These are phyloP conservation scores for Alectura lathami DNA, from an alignment of 2,113 vertebrate genomes.

Conservation along the genomic window DNA sequence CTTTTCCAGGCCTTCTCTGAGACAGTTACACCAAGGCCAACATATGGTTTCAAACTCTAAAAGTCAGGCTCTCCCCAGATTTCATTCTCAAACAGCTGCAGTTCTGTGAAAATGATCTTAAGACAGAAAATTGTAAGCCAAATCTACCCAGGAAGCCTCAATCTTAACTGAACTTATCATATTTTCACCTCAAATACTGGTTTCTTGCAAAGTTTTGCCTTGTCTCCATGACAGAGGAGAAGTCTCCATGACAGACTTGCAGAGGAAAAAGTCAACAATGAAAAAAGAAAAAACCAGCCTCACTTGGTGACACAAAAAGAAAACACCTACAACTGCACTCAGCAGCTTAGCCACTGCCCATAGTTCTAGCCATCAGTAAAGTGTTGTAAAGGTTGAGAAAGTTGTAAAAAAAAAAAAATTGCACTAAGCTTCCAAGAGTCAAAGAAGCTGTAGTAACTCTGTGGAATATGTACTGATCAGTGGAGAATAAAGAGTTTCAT, in stretches of 20 bases:
- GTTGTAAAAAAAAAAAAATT: neutral
- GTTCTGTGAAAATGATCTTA: neutral
- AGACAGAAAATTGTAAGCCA: neutral
- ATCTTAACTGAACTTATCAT: neutral
- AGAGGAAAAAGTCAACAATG: neutral
- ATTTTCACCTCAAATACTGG: neutral
- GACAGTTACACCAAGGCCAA: neutral
- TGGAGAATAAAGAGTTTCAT: neutral
- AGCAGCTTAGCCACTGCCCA: neutral
- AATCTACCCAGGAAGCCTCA: neutral
- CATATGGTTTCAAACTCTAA: neutral
- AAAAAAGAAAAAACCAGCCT: neutral
- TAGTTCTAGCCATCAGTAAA: neutral
- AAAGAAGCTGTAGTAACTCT: neutral
- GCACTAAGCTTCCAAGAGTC: neutral
- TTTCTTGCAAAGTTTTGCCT: neutral
- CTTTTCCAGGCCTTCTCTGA: neutral
- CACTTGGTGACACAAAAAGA: neutral
- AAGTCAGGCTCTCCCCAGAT: neutral
- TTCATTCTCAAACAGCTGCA: neutral
- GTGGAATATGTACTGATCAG: neutral
- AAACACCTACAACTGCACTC: neutral
- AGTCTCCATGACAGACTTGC: neutral
- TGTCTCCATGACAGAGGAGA: neutral
- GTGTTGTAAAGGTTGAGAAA: neutral